Evolutionary conservation across 2,113 vertebrate genomes (phyloP).

Genomic region (Acrocephalus arundinaceus): DNA sequence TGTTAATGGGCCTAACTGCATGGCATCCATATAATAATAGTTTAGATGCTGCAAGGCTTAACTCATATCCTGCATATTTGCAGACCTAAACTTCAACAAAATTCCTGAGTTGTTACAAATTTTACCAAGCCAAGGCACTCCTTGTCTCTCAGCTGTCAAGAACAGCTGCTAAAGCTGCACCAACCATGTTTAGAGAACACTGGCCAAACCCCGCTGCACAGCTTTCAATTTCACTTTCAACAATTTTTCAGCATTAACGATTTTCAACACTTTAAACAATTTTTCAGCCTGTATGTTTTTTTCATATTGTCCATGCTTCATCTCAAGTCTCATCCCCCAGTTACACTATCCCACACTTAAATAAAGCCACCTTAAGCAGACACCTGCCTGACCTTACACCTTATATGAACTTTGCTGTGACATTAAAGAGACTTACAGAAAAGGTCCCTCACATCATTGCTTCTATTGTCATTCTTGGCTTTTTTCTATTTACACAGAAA

Average conservation of each 20-base stretch:
- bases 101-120: background rate
- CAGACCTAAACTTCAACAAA: background rate
- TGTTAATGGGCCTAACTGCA: background rate
- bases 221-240: background rate
- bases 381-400: background rate
- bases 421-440: background rate
- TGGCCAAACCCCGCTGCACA: background rate
- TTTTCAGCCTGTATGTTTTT: background rate
- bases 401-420: background rate
- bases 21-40: background rate
- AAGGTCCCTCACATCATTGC: fast-evolving
- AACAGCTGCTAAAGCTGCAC: background rate
- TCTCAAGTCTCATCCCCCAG: background rate
- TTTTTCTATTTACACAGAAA: background rate
- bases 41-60: background rate
- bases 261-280: background rate
- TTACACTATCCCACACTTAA: background rate
- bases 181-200: background rate
- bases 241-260: background rate
- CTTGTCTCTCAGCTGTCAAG: background rate
- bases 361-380: background rate
- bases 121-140: background rate
- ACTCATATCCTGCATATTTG: background rate
- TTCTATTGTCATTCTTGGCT: background rate
- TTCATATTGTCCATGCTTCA: background rate